These are phyloP conservation scores for Hypselothyrea guttata DNA, from an alignment of 2,888 invertebrate species.

Conservation along the genomic window DNA sequence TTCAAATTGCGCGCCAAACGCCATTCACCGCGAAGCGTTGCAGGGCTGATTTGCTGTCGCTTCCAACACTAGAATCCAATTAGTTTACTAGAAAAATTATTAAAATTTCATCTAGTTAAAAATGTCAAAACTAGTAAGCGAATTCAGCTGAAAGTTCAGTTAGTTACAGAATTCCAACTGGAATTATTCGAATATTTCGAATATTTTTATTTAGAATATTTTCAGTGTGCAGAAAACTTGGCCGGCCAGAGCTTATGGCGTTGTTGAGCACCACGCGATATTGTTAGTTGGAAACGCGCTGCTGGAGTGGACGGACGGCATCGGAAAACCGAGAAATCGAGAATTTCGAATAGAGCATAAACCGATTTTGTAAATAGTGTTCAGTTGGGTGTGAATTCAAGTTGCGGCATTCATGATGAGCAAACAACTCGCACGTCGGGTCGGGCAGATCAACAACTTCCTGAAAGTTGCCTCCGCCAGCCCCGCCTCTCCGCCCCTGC, in stretches of 20 bases:
- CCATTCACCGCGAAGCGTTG: not conserved
- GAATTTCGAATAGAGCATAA: not conserved
- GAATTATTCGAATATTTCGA: too few relatives aligned
- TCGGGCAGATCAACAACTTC: conserved; percentile 38
- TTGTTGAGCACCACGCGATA: conserved; percentile 22
- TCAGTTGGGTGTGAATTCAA: not conserved
- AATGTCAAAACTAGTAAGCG: too few relatives aligned
- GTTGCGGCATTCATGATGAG: conserved; percentile 42
- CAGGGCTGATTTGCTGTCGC: not conserved
- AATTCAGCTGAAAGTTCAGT: too few relatives aligned
- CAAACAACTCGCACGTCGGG: conserved; percentile 56
- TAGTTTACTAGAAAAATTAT: too few relatives aligned
- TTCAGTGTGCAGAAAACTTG: conserved; percentile 1
- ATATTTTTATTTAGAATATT: too few relatives aligned
- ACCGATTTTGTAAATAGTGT: too few relatives aligned
- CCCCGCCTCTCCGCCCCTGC: too few relatives aligned
- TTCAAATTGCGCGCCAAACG: not conserved
- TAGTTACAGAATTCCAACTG: too few relatives aligned
- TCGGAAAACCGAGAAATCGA: not conserved
- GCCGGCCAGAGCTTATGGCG: conserved; percentile 23
- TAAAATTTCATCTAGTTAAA: too few relatives aligned
- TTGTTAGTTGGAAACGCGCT: conserved; percentile 41
- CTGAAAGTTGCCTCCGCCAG: conserved; percentile 46
- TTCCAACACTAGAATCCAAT: not conserved
- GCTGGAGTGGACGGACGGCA: conserved; percentile 36